Evolutionary conservation across 2,113 vertebrate species (phyloP).

Genomic region (Trochalopteron elliotii): DNA sequence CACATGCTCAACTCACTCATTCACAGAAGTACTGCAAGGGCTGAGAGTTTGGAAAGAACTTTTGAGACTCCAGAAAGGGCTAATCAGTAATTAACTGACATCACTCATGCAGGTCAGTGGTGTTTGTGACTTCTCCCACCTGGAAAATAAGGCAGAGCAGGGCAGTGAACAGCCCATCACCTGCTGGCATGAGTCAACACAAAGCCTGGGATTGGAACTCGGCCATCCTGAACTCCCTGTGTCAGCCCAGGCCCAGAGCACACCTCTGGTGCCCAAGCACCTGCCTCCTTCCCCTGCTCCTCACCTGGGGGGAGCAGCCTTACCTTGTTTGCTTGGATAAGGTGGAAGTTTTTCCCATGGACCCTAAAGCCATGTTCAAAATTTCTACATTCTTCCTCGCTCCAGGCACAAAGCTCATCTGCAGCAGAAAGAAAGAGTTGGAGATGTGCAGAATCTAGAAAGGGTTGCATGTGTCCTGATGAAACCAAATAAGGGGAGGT

Average conservation of each 20-base stretch:
- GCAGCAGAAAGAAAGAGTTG: neutral
- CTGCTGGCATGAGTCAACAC: constrained; percentile 53
- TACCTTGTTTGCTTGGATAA: constrained; percentile 98
- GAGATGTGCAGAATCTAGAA: neutral
- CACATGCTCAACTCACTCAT: constrained; percentile 66
- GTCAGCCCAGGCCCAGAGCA: neutral
- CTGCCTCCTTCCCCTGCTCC: neutral
- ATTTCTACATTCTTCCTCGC: constrained; percentile 90
- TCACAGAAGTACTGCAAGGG: constrained; percentile 62
- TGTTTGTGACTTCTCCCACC: constrained; percentile 65
- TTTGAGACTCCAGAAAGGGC: constrained; percentile 65
- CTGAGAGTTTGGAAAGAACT: constrained; percentile 67
- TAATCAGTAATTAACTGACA: constrained; percentile 67
- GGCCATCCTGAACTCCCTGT: constrained; percentile 30
- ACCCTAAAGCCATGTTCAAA: constrained; percentile 95
- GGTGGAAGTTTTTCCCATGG: constrained; percentile 96
- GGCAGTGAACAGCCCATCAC: constrained; percentile 64
- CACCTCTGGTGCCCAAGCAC: neutral
- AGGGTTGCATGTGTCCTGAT: rapidly evolving
- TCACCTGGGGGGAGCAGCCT: neutral
- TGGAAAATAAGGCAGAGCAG: constrained; percentile 67
- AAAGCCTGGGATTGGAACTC: constrained; percentile 39
- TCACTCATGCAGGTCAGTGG: constrained; percentile 63
- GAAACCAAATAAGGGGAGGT: neutral
- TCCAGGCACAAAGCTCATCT: constrained; percentile 94